Base-by-base conservation (phyloP, 2,888 invertebrate species). In the Isoperla grammatica region DNA sequence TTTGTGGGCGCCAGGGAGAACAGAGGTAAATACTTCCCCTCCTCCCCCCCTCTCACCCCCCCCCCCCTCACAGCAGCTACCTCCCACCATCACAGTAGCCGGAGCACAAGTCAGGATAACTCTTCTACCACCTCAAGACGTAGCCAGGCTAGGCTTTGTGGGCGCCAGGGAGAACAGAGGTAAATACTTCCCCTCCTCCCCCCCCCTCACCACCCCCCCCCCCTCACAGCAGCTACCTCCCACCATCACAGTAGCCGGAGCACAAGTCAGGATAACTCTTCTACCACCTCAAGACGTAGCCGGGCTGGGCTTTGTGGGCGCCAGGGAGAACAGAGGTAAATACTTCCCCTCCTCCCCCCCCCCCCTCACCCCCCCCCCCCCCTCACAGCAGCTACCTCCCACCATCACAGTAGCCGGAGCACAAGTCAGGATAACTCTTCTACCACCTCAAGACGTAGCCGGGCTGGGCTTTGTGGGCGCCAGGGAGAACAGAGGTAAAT, bases 341-440 rank as follows among this genome's bases (percentile, higher is more conserved):
- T 15, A 5, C n/a, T 3, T 20, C 43, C 2, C 6, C 13, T 17
- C 43, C 43, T 4, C 43, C 43, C n/a, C 13, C 43, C 8, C 43
- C 43, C 40, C 12, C 12, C 13, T 15, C 40, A 15, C 40, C 43
- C 17, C 43, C 17, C 9, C 43, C 12, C 43, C n/a, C n/a, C n/a
- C n/a, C n/a, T 20, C 43, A 43, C 13, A 37, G 13, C 19, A 19
- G 4, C 17, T 61, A 13, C 61, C 61, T 63, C 13, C 61, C 63
- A 8, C 67, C 63, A 57, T 73, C 56, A 70, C 68, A 60, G 67
- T 72, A 35, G 71, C 70, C 9, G 71, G 72, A 8, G 67, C 69
- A 45, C 67, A 68, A 29, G 69, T 72, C 37, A 63, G 69, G 61
- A 35, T 69, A 58, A 43, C 73, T 63, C 61, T 73, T 63, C 69